phyloP scores from a whole-genome alignment of 2,888 invertebrate species.

The Clitarchus hookeri region DNA sequence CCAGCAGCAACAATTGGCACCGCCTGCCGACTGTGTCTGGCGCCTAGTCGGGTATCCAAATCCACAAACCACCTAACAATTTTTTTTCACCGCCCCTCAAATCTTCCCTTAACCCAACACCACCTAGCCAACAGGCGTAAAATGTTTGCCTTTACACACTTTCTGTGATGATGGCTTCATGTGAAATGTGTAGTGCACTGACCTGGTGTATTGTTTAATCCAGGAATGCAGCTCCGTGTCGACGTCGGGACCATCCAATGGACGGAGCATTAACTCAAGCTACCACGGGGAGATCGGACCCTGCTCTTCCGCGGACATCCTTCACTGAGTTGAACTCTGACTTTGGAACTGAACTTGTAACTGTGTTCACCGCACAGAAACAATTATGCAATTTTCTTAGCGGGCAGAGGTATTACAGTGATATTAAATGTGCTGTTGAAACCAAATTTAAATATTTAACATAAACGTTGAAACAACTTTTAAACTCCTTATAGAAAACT shows the following conservation, averaged over 20 bases:
- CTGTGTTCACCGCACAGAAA: not conserved
- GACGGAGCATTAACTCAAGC: conserved; percentile 24
- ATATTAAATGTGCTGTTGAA: not conserved
- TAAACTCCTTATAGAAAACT: not conserved
- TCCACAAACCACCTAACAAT: no score
- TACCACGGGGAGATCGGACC: conserved; percentile 42
- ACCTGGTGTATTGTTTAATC: not conserved
- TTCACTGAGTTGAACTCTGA: conserved; percentile 23
- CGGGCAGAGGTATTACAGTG: not conserved
- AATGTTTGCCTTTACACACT: no score
- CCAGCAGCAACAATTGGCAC: no score
- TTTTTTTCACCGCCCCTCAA: no score
- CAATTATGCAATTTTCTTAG: not conserved
- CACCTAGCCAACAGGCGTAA: no score
- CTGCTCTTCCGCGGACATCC: conserved; percentile 39
- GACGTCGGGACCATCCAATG: conserved; percentile 30
- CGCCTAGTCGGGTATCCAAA: no score
- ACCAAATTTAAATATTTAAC: not conserved
- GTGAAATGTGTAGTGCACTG: no score
- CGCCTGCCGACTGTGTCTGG: no score
- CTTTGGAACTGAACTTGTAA: not conserved
- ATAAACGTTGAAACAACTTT: not conserved
- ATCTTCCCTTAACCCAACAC: no score
- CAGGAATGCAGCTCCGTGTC: conserved; percentile 34
- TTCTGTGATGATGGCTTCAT: no score